Evolutionary conservation across 1,140 invertebrate species (phyloP).

Genomic region (Polypedilum vanderplanki): DNA sequence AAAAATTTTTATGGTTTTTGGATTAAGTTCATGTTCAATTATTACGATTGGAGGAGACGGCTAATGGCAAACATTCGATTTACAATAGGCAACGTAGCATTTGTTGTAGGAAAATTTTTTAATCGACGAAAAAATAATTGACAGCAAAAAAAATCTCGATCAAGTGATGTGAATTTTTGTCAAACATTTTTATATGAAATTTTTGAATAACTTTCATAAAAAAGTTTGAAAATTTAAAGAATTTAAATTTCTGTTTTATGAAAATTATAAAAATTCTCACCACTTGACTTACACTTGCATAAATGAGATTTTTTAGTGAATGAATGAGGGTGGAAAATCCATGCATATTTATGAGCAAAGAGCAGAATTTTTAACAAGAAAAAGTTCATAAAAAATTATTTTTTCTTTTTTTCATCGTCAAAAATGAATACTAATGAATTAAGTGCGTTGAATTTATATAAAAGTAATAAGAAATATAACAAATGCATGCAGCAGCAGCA

Average conservation of each 20-base stretch:
- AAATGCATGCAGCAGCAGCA: too few species aligned
- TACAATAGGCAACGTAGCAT: conserved; percentile 12
- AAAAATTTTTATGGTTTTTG: conserved; percentile 1
- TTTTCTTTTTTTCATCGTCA: too few species aligned
- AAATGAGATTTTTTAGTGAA: neutral
- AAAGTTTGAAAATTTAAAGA: too few species aligned
- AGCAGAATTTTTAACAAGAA: neutral
- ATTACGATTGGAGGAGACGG: neutral
- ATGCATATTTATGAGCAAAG: neutral
- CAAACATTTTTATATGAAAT: too few species aligned
- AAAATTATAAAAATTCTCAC: too few species aligned
- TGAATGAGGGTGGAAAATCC: neutral
- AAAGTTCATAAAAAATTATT: too few species aligned
- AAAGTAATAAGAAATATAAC: neutral
- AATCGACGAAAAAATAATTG: conserved; percentile 19
- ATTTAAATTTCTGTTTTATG: too few species aligned
- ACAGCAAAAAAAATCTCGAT: too few species aligned
- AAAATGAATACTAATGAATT: neutral
- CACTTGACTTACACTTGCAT: too few species aligned
- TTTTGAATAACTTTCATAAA: too few species aligned
- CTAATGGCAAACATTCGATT: conserved; percentile 1
- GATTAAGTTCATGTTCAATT: neutral
- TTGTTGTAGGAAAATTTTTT: conserved; percentile 19
- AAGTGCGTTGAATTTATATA: conserved; percentile 19
- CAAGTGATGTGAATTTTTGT: too few species aligned